phyloP scores from a whole-genome alignment of 1,140 invertebrate species.

The Ephestia elutella region DNA sequence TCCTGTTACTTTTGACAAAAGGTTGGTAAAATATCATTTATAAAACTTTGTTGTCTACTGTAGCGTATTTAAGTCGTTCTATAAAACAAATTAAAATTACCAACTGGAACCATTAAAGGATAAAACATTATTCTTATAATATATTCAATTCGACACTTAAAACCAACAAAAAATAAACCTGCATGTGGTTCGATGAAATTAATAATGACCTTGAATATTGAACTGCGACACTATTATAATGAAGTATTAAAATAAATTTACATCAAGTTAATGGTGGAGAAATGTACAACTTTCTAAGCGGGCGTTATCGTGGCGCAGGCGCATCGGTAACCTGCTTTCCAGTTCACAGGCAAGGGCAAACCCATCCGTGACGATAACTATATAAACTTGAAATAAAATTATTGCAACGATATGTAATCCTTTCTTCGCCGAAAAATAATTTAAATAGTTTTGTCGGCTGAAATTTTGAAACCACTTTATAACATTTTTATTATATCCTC shows the following conservation, averaged over 20 bases:
- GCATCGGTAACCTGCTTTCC: constrained; percentile 28
- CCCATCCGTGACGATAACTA: neutral
- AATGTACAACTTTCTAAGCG: constrained; percentile 48
- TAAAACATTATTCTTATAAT: too few species aligned
- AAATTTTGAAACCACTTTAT: too few species aligned
- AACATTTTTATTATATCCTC: too few species aligned
- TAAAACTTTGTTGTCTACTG: too few species aligned
- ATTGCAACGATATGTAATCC: too few species aligned
- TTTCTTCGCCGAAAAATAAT: too few species aligned
- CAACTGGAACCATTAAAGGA: too few species aligned
- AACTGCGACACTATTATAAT: constrained; percentile 35
- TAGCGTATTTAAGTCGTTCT: too few species aligned
- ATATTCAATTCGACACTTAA: neutral
- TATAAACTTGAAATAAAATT: too few species aligned
- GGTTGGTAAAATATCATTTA: neutral
- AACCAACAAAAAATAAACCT: neutral
- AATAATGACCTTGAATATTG: constrained; percentile 40
- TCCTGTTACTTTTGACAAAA: neutral
- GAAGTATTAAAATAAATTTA: constrained; percentile 31
- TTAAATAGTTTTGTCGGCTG: too few species aligned
- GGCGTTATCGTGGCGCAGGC: constrained; percentile 21
- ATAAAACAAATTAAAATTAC: too few species aligned
- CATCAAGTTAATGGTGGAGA: constrained; percentile 41
- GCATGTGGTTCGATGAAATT: constrained; percentile 12
- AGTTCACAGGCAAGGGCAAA: constrained; percentile 20